Evolutionary conservation across 2,888 invertebrate species (phyloP).

Genomic region (Alentia gelatinosa): DNA sequence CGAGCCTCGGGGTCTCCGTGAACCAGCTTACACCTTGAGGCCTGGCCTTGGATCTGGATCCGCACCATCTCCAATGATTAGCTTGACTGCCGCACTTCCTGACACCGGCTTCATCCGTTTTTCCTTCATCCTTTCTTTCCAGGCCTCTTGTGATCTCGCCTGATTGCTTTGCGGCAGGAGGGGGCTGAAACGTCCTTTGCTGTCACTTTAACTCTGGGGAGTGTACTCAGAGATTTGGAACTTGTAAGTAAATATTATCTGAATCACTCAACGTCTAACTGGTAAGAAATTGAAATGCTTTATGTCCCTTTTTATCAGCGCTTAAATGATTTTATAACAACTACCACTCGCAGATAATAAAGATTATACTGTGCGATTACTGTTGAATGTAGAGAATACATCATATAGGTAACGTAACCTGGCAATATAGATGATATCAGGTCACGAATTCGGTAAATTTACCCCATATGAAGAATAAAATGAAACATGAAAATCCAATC

Average conservation of each 20-base stretch:
- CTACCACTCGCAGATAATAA: too few species aligned
- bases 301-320: too few species aligned
- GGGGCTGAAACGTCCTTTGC: not conserved
- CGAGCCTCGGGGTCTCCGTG: not conserved
- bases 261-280: not conserved
- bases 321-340: too few species aligned
- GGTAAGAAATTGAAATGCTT: too few species aligned
- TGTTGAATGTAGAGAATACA: too few species aligned
- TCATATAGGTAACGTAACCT: too few species aligned
- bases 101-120: not conserved
- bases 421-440: too few species aligned
- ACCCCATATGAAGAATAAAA: too few species aligned
- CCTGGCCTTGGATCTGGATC: not conserved
- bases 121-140: not conserved
- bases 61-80: not conserved
- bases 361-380: too few species aligned
- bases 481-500: too few species aligned
- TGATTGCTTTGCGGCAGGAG: not conserved
- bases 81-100: constrained; percentile 2
- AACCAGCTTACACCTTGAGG: not conserved
- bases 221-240: not conserved
- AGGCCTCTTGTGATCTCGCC: not conserved
- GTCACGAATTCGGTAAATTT: too few species aligned
- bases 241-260: not conserved
- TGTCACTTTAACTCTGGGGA: not conserved